A percentile compares a stretch with the other conserved stretches of the same genome.
These are phyloP conservation scores for Hypolimnas misippus DNA, from an alignment of 2,888 invertebrate genomes.

Conservation along the genomic window DNA sequence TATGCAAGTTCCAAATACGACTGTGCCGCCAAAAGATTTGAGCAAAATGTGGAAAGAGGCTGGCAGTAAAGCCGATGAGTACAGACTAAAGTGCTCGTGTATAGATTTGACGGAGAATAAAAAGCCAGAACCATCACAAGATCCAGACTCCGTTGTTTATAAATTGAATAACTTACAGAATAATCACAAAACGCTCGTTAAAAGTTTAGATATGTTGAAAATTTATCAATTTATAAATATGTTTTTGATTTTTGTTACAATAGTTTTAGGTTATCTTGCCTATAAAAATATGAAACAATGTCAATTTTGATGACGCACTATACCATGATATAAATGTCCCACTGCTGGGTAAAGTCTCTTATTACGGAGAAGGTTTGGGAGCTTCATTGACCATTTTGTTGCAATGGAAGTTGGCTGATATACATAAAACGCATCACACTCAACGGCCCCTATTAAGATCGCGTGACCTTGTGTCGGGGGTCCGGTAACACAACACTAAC, in stretches of 20 bases:
- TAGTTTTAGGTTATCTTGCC: slow-evolving; percentile 26
- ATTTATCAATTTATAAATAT: slow-evolving; percentile 32
- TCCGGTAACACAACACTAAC: too few species aligned
- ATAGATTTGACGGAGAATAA: slow-evolving; percentile 6
- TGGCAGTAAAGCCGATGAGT: slow-evolving; percentile 82
- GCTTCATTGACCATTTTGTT: too few species aligned
- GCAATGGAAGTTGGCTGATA: too few species aligned
- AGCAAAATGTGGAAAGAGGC: slow-evolving; percentile 86
- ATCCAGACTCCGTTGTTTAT: slow-evolving; percentile 31
- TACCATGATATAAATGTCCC: too few species aligned
- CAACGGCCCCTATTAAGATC: too few species aligned
- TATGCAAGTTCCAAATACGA: slow-evolving; percentile 80
- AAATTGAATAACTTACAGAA: slow-evolving; percentile 33
- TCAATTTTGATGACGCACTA: slow-evolving; percentile 10
- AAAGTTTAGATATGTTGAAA: slow-evolving; percentile 28
- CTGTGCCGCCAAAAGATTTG: slow-evolving; percentile 81
- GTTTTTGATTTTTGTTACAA: slow-evolving; percentile 25
- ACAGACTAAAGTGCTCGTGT: slow-evolving; percentile 75
- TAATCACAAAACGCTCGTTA: slow-evolving; percentile 29
- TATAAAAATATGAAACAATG: slow-evolving; percentile 20
- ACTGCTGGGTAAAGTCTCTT: too few species aligned
- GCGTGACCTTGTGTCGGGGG: too few species aligned
- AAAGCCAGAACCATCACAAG: slow-evolving; percentile 9
- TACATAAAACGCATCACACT: too few species aligned
- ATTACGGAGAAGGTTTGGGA: too few species aligned